A percentile compares a stretch with the other conserved stretches of the same genome.
Evolutionary conservation across 2,888 invertebrate species (phyloP).

Genomic region (Acleris sparsana): DNA sequence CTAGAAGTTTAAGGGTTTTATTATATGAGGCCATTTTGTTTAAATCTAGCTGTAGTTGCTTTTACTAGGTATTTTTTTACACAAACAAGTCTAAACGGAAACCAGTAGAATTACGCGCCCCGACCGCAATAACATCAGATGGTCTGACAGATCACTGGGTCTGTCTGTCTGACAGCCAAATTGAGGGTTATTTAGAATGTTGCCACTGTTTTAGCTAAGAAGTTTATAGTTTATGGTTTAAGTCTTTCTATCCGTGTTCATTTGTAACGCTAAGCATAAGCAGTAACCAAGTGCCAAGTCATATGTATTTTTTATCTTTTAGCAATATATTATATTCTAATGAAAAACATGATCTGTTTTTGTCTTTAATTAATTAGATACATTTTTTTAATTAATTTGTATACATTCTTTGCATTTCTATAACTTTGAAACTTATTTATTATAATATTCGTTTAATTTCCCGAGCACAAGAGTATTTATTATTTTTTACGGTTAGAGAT

Average conservation of each 20-base stretch:
- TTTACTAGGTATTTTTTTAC: neutral
- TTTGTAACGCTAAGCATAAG: conserved; percentile 7
- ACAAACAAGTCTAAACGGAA: neutral
- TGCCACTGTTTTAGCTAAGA: conserved; percentile 5
- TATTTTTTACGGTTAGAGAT: neutral
- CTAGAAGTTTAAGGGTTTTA: conserved; percentile 65
- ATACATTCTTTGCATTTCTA: too few relatives aligned
- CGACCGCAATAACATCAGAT: neutral
- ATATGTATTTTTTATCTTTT: neutral
- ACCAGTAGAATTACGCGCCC: conserved; percentile 9
- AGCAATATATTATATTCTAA: too few relatives aligned
- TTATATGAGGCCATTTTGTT: conserved; percentile 58
- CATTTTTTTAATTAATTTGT: neutral
- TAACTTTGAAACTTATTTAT: neutral
- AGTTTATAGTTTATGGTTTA: conserved; percentile 16
- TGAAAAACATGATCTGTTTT: too few relatives aligned
- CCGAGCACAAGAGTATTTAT: neutral
- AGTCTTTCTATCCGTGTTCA: conserved; percentile 4
- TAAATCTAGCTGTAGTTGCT: conserved; percentile 33
- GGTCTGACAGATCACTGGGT: too few relatives aligned
- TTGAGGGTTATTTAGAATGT: conserved; percentile 15
- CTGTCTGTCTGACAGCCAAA: neutral
- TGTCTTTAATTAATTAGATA: neutral
- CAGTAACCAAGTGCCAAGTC: conserved; percentile 13
- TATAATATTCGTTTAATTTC: neutral